Evolutionary conservation across 2,797 vertebrate species (phyloP).

Genomic region (Anniella stebbinsi): DNA sequence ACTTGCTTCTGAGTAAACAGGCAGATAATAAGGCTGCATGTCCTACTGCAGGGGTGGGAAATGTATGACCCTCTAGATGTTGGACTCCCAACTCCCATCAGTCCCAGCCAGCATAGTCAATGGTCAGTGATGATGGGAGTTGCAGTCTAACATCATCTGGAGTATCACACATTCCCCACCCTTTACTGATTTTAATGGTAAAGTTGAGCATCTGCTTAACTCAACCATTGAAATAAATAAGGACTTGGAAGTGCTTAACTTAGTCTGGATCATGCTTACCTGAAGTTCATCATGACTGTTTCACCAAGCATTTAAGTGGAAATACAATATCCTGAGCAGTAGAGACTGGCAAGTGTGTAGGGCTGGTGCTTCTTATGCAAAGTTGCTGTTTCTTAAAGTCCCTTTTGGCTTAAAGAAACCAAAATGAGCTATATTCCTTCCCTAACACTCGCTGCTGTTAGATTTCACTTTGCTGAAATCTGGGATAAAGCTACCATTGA

Average conservation of each 20-base stretch:
- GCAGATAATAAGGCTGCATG: not conserved
- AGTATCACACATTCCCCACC: too few relatives aligned
- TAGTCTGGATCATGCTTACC: not conserved
- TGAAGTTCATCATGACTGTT: not conserved
- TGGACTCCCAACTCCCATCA: too few relatives aligned
- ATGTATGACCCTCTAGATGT: too few relatives aligned
- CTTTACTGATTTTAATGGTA: not conserved
- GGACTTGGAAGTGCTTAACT: not conserved
- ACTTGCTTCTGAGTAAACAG: slow-evolving; percentile 2
- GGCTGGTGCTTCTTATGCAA: not conserved
- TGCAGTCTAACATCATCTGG: too few relatives aligned
- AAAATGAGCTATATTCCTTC: not conserved
- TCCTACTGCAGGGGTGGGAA: not conserved
- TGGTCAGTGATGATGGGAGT: too few relatives aligned
- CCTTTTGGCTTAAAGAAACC: not conserved
- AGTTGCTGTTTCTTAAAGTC: not conserved
- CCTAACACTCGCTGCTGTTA: not conserved
- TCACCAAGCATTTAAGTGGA: not conserved
- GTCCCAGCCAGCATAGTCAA: too few relatives aligned
- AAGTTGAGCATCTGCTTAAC: not conserved
- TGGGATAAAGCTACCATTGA: not conserved
- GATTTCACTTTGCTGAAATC: not conserved
- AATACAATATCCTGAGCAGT: not conserved
- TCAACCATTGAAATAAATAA: not conserved
- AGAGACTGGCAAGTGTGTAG: not conserved